phyloP scores from a whole-genome alignment of 2,888 invertebrate species.

The Oscheius sp. region DNA sequence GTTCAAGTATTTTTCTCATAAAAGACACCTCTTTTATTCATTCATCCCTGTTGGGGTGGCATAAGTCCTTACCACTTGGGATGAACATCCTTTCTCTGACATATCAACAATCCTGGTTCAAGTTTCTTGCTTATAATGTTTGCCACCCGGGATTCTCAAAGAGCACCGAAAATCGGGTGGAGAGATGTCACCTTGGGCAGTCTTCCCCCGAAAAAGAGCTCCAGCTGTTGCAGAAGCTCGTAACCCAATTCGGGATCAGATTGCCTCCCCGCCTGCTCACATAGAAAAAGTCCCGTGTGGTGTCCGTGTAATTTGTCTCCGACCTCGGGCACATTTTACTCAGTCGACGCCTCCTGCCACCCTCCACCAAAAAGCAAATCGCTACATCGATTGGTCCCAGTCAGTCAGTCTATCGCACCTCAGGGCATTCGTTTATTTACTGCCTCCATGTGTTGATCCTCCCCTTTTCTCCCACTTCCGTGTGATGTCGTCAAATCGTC shows the following conservation, averaged over 20 bases:
- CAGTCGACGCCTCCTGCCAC: conserved; percentile 22
- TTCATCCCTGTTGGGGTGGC: too few relatives aligned
- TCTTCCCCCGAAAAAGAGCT: too few relatives aligned
- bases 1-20: too few relatives aligned
- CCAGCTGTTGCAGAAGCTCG: neutral
- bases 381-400: conserved; percentile 12
- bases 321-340: conserved; percentile 17
- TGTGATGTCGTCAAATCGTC: conserved; percentile 3
- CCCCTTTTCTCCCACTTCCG: neutral
- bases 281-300: conserved; percentile 2
- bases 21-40: too few relatives aligned
- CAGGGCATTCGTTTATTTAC: neutral
- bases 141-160: neutral
- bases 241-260: conserved; percentile 14
- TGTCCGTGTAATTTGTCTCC: conserved; percentile 19
- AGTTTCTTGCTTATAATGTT: neutral
- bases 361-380: conserved; percentile 5
- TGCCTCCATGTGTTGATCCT: conserved; percentile 4
- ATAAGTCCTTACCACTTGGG: too few relatives aligned
- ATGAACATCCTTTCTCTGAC: too few relatives aligned
- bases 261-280: neutral
- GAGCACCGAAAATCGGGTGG: neutral
- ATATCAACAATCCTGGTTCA: too few relatives aligned
- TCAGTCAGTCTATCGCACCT: neutral
- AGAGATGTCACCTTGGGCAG: neutral